Evolutionary conservation across 1,140 invertebrate species (phyloP).

Genomic region (Riptortus pedestris): DNA sequence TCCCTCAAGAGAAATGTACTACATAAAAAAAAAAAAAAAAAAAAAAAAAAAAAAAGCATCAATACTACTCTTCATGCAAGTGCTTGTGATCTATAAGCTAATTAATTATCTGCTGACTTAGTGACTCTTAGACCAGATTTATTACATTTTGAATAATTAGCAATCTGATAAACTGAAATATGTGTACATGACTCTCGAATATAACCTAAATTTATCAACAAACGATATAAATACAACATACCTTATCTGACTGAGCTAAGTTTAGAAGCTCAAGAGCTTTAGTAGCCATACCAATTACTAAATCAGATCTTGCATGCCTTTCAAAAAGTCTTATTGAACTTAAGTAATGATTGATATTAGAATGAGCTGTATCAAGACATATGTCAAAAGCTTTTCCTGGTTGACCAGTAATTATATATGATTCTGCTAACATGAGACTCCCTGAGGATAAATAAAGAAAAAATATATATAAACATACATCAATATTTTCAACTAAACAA

Average conservation of each 20-base stretch:
- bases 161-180: no score
- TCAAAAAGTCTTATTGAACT: slow-evolving; percentile 24
- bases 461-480: background rate
- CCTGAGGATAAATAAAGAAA: slow-evolving; percentile 18
- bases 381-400: slow-evolving; percentile 28
- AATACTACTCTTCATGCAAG: no score
- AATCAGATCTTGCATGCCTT: slow-evolving; percentile 18
- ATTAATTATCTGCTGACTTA: no score
- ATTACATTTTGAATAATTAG: no score
- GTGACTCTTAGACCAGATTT: no score
- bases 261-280: background rate
- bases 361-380: background rate
- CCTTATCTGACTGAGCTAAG: slow-evolving; percentile 50
- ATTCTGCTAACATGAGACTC: slow-evolving; percentile 23
- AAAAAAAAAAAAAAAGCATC: no score
- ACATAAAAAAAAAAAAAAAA: no score
- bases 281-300: slow-evolving; percentile 21
- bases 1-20: no score
- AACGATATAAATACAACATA: slow-evolving; percentile 16
- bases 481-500: background rate
- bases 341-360: slow-evolving; percentile 9
- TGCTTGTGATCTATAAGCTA: no score
- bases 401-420: slow-evolving; percentile 27
- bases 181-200: no score
- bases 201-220: no score